A percentile compares a stretch with the other conserved stretches of the same genome.
Conservation (phyloP, 2,888 invertebrate species). For the Catocala sponsa region DNA sequence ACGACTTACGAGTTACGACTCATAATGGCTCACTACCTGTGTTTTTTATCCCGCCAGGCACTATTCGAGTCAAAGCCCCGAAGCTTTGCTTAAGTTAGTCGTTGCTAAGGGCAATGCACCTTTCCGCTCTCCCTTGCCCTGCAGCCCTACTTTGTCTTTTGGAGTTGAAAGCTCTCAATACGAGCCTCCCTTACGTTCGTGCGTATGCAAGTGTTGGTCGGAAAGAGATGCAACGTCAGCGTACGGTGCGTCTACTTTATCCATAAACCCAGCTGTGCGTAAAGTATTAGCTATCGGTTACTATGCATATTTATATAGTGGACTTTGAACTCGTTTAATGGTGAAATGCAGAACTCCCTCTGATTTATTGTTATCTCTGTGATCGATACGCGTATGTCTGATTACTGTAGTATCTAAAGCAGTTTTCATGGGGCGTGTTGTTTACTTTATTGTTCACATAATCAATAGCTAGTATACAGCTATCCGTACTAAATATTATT, state of each 20-base stretch:
- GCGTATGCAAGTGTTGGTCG: constrained; percentile 64
- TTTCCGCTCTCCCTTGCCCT: constrained; percentile 85
- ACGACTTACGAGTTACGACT: no score
- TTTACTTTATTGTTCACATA: constrained; percentile 27
- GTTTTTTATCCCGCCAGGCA: constrained; percentile 77
- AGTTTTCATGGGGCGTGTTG: constrained; percentile 55
- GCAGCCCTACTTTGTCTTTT: constrained; percentile 85
- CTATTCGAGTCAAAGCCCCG: constrained; percentile 81
- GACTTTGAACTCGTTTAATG: constrained; percentile 85
- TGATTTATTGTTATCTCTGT: constrained; percentile 66
- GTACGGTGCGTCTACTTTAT: constrained; percentile 71
- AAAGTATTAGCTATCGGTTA: constrained; percentile 69
- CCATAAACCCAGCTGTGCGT: constrained; percentile 80
- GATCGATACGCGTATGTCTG: constrained; percentile 68
- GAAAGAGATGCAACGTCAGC: constrained; percentile 82
- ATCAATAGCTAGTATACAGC: constrained; percentile 18
- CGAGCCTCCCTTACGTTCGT: constrained; percentile 71
- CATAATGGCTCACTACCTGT: constrained; percentile 83
- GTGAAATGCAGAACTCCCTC: constrained; percentile 75
- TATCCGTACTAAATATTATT: constrained; percentile 18
- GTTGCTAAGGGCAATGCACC: constrained; percentile 85
- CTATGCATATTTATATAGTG: constrained; percentile 78
- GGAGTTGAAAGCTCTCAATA: constrained; percentile 73
- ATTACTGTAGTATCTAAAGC: constrained; percentile 53
- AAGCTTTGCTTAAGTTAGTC: constrained; percentile 77